Evolutionary conservation across 2,888 invertebrate genomes (phyloP).

Genomic region (Nymphalis urticae): DNA sequence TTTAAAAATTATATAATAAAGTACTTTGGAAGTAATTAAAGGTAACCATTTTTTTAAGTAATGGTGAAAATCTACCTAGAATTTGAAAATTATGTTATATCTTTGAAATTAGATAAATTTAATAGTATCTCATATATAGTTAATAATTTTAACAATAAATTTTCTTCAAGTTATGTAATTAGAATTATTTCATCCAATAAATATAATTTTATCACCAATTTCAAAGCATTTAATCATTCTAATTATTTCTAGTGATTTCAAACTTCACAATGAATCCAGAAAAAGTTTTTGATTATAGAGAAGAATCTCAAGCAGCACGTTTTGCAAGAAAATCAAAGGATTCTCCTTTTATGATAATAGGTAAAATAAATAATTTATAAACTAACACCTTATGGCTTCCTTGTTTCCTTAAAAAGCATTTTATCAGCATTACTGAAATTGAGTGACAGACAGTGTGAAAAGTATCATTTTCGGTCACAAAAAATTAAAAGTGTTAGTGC

Average conservation of each 20-base stretch:
- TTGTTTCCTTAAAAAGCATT: too few species aligned
- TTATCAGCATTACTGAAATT: too few species aligned
- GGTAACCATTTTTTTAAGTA: neutral
- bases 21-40: slow-evolving; percentile 28
- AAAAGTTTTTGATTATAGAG: slow-evolving; percentile 71
- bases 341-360: slow-evolving; percentile 87
- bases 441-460: too few species aligned
- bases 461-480: too few species aligned
- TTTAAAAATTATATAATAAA: slow-evolving; percentile 57
- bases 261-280: slow-evolving; percentile 57
- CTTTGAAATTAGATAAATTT: neutral
- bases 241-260: slow-evolving; percentile 1
- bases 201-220: neutral
- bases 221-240: neutral
- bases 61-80: too few species aligned
- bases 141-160: neutral
- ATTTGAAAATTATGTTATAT: neutral
- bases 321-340: slow-evolving; percentile 86
- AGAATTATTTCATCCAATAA: neutral
- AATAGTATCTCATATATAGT: neutral
- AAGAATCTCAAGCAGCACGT: slow-evolving; percentile 80
- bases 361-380: slow-evolving; percentile 58
- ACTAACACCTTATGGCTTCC: neutral
- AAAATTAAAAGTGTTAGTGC: too few species aligned
- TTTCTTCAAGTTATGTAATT: slow-evolving; percentile 1